These are phyloP conservation scores for Cynocephalus volans DNA, from an alignment of 2,113 vertebrate species.

Conservation along the genomic window DNA sequence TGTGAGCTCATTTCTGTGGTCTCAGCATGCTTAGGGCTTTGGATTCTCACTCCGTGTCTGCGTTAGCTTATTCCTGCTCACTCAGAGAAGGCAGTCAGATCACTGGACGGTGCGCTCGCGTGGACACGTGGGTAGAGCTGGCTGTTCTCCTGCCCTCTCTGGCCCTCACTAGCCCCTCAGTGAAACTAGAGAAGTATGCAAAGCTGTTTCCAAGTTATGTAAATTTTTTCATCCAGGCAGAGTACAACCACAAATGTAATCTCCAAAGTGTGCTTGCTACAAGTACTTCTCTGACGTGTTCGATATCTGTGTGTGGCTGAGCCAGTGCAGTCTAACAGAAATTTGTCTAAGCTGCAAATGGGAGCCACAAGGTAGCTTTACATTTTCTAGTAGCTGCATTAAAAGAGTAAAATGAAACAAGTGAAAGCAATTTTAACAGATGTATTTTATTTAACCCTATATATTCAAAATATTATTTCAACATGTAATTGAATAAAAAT, in stretches of 20 bases:
- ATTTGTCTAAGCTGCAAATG: neutral
- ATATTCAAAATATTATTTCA: conserved; percentile 10
- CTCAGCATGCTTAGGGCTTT: neutral
- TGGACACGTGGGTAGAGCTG: neutral
- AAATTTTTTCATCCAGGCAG: neutral
- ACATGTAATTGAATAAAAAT: neutral
- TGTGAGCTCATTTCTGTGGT: neutral
- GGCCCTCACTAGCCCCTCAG: neutral
- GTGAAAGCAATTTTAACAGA: conserved; percentile 20
- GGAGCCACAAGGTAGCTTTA: neutral
- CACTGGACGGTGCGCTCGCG: neutral
- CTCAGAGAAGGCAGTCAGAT: neutral
- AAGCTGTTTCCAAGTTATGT: neutral
- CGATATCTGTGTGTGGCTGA: neutral
- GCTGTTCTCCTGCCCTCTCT: neutral
- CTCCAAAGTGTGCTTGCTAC: neutral
- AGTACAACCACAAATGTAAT: neutral
- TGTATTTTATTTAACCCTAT: neutral
- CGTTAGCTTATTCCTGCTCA: neutral
- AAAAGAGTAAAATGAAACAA: conserved; percentile 25
- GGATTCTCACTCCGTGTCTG: neutral
- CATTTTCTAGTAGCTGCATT: neutral
- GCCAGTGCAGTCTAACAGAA: neutral
- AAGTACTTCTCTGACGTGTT: neutral
- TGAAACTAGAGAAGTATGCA: neutral